Conservation (phyloP, 2,888 invertebrate genomes). For the Nymphalis urticae region DNA sequence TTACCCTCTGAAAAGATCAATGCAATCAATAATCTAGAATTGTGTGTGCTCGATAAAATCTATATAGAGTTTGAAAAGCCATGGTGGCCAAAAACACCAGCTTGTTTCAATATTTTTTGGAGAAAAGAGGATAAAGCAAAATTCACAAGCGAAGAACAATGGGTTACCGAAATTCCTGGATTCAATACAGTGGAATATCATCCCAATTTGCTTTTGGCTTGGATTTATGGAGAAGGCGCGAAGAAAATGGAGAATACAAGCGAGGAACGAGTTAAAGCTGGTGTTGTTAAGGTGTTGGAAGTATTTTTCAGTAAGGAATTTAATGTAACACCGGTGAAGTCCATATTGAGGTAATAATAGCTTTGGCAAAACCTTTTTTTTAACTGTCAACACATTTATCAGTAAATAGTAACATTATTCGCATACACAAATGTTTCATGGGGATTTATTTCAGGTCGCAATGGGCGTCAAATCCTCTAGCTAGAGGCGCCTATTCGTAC, state of each 20-base stretch:
- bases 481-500: conserved; percentile 85
- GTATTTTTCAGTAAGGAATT: conserved; percentile 75
- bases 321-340: conserved; percentile 77
- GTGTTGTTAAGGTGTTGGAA: conserved; percentile 79
- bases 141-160: conserved; percentile 71
- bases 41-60: conserved; percentile 86
- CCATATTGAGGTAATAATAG: conserved; percentile 73
- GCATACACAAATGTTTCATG: too few species aligned
- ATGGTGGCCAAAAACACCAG: conserved; percentile 82
- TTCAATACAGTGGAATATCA: conserved; percentile 83
- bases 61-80: conserved; percentile 84
- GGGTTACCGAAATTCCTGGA: conserved; percentile 84
- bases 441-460: conserved; percentile 73
- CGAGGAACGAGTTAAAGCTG: conserved; percentile 75
- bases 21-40: conserved; percentile 82
- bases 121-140: conserved; percentile 73
- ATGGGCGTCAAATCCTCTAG: conserved; percentile 84
- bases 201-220: conserved; percentile 83
- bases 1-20: conserved; percentile 79
- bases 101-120: conserved; percentile 82
- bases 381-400: too few species aligned
- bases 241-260: conserved; percentile 81
- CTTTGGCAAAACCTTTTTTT: not conserved
- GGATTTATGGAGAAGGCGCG: conserved; percentile 85
- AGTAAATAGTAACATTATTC: too few species aligned